Evolutionary conservation across 1,140 invertebrate genomes (phyloP), one percentile per base, ranked within the genome.

Genomic region (Sitobion miscanthi): DNA sequence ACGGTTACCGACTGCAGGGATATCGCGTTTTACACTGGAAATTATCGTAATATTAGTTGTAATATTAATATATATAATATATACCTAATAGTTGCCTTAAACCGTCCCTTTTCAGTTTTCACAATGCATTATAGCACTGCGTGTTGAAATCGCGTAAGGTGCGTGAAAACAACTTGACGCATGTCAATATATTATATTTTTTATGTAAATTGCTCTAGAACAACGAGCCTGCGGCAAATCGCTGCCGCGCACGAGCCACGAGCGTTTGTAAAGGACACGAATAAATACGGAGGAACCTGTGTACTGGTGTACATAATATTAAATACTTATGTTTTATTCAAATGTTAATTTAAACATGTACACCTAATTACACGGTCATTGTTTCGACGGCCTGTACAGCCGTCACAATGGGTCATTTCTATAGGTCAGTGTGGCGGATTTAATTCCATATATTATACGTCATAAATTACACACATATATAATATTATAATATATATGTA

Each of bases 341-440:
- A 86, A 93, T 57, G 91, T 86, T 57, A 45, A 93, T 93, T 93
- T 52, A 23, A 35, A 83, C n/a, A 20, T 30, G 45, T 93, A 86
- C 9, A 14, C 49, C 82, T 93, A 93, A 93, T 93, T 93, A 93
- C 35, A 42, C 49, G 49, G 69, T 42, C 38, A 93, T 93, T 93
- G 91, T 93, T 93, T 85, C 47, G 14, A 30, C n/a, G 35, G 35
- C n/a, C 77, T 92, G 42, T 20, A 42, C 45, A 42, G 20, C 25
- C 42, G 30, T 52, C 20, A 93, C 91, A 86, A 92, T 85, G 23
- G 82, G 25, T 25, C 30, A 90, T 49, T 47, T 92, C 47, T 86
- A 45, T 93, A 42, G 91, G 91, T 85, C 91, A 93, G 47, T 86
- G 82, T 85, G 57, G 49, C 30, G 87, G 86, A 49, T 88, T 49